phyloP scores from a whole-genome alignment of 2,113 vertebrate species.

The Isichthys henryi region DNA sequence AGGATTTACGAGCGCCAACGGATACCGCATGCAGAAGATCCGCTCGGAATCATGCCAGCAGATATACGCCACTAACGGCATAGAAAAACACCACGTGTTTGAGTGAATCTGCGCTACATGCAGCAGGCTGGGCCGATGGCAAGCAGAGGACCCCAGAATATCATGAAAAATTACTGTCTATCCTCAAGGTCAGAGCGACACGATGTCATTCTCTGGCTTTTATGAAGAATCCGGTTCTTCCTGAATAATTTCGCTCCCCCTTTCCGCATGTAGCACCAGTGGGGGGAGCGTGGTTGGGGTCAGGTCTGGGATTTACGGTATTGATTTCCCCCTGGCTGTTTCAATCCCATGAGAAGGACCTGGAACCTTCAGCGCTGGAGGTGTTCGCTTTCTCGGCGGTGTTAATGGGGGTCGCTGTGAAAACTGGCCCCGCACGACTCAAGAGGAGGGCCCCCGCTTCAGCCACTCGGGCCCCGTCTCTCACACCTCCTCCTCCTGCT shows the following conservation, averaged over 20 bases:
- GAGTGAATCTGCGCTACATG: background rate
- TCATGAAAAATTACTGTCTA: background rate
- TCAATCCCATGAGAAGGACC: background rate
- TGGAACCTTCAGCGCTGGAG: background rate
- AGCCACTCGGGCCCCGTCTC: slow-evolving; percentile 11
- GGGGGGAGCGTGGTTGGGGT: background rate
- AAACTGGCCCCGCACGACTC: background rate
- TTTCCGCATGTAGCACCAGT: background rate
- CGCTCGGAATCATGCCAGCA: background rate
- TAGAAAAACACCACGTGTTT: background rate
- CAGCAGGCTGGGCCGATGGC: background rate
- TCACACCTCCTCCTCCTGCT: slow-evolving; percentile 27
- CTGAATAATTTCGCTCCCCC: background rate
- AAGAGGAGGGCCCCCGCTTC: background rate
- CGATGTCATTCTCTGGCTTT: background rate
- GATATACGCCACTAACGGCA: background rate
- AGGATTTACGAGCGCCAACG: background rate
- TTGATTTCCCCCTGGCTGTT: background rate
- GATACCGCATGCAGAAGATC: background rate
- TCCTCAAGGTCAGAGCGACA: background rate
- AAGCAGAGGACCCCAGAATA: background rate
- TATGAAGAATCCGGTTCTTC: background rate
- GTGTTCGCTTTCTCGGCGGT: background rate
- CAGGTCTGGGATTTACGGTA: background rate
- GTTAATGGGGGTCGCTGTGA: background rate